phyloP scores from a whole-genome alignment of 2,113 vertebrate genomes.

The Meleagris gallopavo region DNA sequence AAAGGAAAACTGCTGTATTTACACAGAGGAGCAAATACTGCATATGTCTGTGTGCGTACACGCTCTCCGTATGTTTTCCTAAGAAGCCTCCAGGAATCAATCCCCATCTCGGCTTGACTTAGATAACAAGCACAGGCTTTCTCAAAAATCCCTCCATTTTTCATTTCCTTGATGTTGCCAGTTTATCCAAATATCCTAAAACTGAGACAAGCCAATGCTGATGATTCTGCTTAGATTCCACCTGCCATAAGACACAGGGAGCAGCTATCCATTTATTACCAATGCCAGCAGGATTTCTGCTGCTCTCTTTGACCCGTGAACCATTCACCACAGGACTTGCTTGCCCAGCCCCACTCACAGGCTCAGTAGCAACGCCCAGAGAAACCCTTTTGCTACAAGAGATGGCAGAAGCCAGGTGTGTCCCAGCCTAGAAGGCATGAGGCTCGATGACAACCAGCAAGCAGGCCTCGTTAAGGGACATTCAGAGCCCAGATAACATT shows the following conservation, averaged over 20 bases:
- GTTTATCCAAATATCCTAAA: neutral
- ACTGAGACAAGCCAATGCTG: neutral
- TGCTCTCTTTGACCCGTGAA: neutral
- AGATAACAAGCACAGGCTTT: neutral
- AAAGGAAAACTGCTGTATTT: constrained; percentile 35
- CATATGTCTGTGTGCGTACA: neutral
- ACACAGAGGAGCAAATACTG: neutral
- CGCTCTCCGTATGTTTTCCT: neutral
- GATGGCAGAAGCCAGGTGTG: fast-evolving
- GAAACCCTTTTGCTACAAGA: neutral
- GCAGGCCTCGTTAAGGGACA: neutral
- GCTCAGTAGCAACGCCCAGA: neutral
- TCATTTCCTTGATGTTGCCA: neutral
- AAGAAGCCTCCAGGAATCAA: neutral
- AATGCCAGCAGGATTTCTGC: neutral
- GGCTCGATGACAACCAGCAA: neutral
- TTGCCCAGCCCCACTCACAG: neutral
- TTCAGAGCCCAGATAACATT: neutral
- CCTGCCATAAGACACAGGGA: neutral
- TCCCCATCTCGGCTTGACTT: neutral
- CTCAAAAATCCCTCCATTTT: neutral
- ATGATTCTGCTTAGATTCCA: fast-evolving
- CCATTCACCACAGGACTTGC: neutral
- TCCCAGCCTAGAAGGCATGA: neutral
- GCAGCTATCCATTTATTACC: neutral